Conservation (phyloP, 1,140 invertebrate genomes). For the Euwallacea fornicatus region DNA sequence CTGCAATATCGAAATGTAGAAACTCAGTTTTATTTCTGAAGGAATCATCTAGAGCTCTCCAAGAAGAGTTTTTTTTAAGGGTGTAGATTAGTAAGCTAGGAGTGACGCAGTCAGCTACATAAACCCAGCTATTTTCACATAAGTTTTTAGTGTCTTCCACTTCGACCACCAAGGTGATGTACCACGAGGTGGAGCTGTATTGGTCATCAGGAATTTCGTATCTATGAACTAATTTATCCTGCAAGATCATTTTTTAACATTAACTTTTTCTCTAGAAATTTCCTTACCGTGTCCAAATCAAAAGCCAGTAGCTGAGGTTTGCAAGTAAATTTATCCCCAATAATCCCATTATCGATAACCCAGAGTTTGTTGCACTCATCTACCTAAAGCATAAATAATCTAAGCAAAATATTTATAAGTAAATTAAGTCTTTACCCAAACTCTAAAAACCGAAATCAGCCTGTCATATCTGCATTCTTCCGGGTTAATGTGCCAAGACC, state of each 20-base stretch:
- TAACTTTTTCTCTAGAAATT: constrained; percentile 7
- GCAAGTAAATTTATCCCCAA: constrained; percentile 57
- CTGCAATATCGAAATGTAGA: constrained; percentile 62
- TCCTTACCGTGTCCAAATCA: constrained; percentile 57
- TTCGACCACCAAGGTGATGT: constrained; percentile 60
- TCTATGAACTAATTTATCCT: constrained; percentile 57
- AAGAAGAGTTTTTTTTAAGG: constrained; percentile 59
- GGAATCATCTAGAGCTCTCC: constrained; percentile 67
- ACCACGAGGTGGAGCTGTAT: constrained; percentile 53
- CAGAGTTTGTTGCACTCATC: constrained; percentile 67
- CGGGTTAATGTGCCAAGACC: constrained; percentile 55
- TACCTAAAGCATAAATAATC: constrained; percentile 54
- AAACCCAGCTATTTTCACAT: constrained; percentile 70
- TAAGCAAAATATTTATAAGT: background rate
- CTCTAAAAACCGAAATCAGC: constrained; percentile 59
- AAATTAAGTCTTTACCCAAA: constrained; percentile 54
- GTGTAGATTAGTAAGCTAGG: constrained; percentile 72
- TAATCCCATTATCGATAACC: constrained; percentile 66
- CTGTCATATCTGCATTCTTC: constrained; percentile 50
- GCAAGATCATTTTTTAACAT: background rate
- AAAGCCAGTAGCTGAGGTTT: constrained; percentile 66
- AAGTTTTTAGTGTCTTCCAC: constrained; percentile 48
- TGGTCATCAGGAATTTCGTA: constrained; percentile 59
- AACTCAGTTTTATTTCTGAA: constrained; percentile 70
- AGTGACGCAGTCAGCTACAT: constrained; percentile 72